Evolutionary conservation across 2,797 vertebrate species (phyloP), one percentile per base, ranked within the genome.

Genomic region (Novumbra hubbsi): DNA sequence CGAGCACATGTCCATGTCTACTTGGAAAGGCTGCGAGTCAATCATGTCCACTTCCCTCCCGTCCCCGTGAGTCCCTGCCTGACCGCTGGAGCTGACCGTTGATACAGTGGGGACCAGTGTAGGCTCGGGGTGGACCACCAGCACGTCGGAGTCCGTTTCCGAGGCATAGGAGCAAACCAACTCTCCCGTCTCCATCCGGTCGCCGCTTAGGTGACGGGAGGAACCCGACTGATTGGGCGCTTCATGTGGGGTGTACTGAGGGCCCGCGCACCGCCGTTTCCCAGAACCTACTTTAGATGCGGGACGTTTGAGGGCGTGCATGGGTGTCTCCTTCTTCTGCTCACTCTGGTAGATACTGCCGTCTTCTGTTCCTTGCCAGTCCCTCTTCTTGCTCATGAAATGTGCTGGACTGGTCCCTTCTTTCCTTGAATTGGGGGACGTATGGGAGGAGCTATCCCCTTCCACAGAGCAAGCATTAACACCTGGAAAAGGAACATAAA

Each of bases 241-340:
- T 1, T 86, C 81, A 65, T 88, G 84, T 74, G 88, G 68, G 0
- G 41, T 14, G 80, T 81, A 91, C 27, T 83, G 73, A 5, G 81
- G n/a, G 11, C 71, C 28, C 3, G 7, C 57, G 32, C 24, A 73
- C 79, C 70, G 79, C 71, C 64, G 78, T 0, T 62, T 21, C 24
- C 48, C 79, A 0, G 38, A 0, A 0, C 32, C 9, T 50, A 24
- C 68, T 9, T 45, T 78, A 16, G 74, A 63, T 0, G 70, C 32
- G 2, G 71, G 38, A 5, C 70, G 57, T 32, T 78, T 81, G 65
- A 62, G 28, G 0, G 16, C 1, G 2, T 69, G 74, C 49, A 74
- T 86, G 0, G 76, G 73, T 3, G 74, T 45, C 0, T 79, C 63
- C 0, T 57, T 41, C 74, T 28, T 71, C 24, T 52, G 52, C 32